Conservation (phyloP, 2,797 vertebrate genomes). For the Menidia menidia region DNA sequence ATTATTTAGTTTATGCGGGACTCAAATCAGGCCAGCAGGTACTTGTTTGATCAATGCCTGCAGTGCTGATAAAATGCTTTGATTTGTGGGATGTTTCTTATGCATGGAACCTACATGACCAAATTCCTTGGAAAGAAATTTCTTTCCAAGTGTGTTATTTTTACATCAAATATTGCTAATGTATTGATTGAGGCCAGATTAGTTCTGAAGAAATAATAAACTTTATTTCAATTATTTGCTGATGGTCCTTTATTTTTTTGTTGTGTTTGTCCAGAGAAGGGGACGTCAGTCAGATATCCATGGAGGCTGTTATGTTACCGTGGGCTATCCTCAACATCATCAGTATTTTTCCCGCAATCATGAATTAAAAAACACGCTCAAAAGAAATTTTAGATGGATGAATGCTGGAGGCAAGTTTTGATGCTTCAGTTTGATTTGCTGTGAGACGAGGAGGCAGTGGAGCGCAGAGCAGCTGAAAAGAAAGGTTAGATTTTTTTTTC, state of each 20-base stretch:
- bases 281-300: conserved; percentile 7
- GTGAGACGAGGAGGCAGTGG: conserved; percentile 28
- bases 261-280: not conserved
- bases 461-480: conserved; percentile 23
- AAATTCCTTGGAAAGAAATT: not conserved
- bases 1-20: conserved; percentile 35
- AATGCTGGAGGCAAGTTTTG: conserved; percentile 42
- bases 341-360: conserved; percentile 35
- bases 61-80: conserved; percentile 4
- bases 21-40: conserved; percentile 22
- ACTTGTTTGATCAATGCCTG: conserved; percentile 23
- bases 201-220: not conserved
- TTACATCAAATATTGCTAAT: not conserved
- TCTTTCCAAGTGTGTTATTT: not conserved
- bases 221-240: not conserved
- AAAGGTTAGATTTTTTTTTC: conserved; percentile 34
- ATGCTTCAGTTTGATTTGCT: conserved; percentile 41
- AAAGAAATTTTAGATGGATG: conserved; percentile 34
- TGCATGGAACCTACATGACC: not conserved
- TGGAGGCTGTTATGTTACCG: conserved; percentile 14
- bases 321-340: conserved; percentile 27
- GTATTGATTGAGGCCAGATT: not conserved
- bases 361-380: conserved; percentile 38
- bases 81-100: conserved; percentile 7
- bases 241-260: not conserved